phyloP scores from a whole-genome alignment of 2,888 invertebrate species.

The Fragum whitleyi region DNA sequence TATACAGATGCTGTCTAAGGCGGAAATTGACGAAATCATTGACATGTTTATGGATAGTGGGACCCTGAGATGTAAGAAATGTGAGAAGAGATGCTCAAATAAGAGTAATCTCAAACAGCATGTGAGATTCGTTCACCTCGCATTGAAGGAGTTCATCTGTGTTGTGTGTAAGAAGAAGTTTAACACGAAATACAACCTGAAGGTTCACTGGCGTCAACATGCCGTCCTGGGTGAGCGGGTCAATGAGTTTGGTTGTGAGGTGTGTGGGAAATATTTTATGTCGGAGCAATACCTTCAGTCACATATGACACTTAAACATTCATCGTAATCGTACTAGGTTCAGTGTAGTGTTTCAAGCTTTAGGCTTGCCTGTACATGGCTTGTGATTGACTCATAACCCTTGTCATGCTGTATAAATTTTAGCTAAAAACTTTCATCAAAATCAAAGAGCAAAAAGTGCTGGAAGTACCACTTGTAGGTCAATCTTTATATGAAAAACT shows the following conservation, averaged over 20 bases:
- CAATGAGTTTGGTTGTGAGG: constrained; percentile 30
- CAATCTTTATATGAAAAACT: too few relatives aligned
- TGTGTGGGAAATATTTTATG: constrained; percentile 39
- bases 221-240: constrained; percentile 21
- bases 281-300: constrained; percentile 36
- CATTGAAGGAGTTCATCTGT: constrained; percentile 48
- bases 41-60: constrained; percentile 30
- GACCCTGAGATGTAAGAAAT: constrained; percentile 38
- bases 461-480: too few relatives aligned
- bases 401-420: too few relatives aligned
- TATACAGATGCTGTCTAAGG: background rate
- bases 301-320: constrained; percentile 39
- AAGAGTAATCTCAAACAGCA: constrained; percentile 54
- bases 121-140: constrained; percentile 44
- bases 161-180: constrained; percentile 40
- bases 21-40: constrained; percentile 5
- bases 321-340: background rate
- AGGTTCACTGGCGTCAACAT: constrained; percentile 54
- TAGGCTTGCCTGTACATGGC: too few relatives aligned
- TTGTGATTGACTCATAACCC: too few relatives aligned
- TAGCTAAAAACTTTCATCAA: too few relatives aligned
- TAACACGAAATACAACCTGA: constrained; percentile 50
- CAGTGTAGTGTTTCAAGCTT: too few relatives aligned
- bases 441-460: too few relatives aligned
- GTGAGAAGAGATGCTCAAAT: constrained; percentile 51